These are phyloP conservation scores for Congeria kusceri DNA, from an alignment of 2,888 invertebrate species.

Conservation along the genomic window DNA sequence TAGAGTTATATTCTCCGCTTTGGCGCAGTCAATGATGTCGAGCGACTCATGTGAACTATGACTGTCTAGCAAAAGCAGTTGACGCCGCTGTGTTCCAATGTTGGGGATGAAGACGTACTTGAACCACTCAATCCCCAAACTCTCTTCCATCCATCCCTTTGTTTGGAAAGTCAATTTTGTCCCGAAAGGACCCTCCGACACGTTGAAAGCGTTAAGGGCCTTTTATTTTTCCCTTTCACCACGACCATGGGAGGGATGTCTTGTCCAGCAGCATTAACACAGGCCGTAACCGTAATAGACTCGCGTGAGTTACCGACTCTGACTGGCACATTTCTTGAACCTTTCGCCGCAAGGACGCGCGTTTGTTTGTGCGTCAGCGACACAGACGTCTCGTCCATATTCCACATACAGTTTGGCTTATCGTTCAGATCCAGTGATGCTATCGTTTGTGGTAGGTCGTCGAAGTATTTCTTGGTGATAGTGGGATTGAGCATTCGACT, in stretches of 20 bases:
- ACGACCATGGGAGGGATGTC: conserved; percentile 41
- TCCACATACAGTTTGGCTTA: conserved; percentile 17
- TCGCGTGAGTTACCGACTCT: conserved; percentile 19
- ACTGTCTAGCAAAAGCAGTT: conserved; percentile 49
- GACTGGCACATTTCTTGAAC: conserved; percentile 29
- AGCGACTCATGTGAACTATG: conserved; percentile 49
- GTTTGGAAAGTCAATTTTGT: conserved; percentile 39
- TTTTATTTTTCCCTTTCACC: conserved; percentile 19
- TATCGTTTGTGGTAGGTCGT: neutral
- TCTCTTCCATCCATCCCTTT: conserved; percentile 58
- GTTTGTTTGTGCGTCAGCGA: conserved; percentile 39
- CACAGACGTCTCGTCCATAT: conserved; percentile 45
- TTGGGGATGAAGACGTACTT: conserved; percentile 26
- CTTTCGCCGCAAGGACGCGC: conserved; percentile 25
- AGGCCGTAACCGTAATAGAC: conserved; percentile 40
- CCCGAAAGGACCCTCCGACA: conserved; percentile 14
- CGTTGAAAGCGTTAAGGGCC: conserved; percentile 2
- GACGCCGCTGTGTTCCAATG: conserved; percentile 48
- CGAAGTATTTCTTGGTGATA: conserved; percentile 11
- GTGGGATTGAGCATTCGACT: conserved; percentile 14
- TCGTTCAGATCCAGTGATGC: neutral
- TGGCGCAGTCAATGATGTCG: conserved; percentile 10
- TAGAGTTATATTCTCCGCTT: conserved; percentile 2
- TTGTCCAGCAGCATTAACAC: conserved; percentile 43
- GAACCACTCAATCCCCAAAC: conserved; percentile 40